These are phyloP conservation scores for Chrosomus eos DNA, from an alignment of 2,797 vertebrate genomes.

Conservation along the genomic window DNA sequence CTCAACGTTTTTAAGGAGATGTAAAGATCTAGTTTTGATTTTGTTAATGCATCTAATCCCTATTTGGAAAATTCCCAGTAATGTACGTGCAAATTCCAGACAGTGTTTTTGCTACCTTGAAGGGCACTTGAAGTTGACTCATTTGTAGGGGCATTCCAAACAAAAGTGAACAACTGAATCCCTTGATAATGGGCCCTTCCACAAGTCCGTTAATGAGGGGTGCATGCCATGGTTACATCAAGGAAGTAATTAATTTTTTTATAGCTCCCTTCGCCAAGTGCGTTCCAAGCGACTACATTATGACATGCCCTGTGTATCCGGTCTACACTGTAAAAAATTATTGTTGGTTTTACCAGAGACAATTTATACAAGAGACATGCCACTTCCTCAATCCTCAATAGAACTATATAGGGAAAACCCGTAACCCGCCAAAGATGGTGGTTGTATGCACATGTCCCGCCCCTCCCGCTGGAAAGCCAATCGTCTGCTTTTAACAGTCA, in stretches of 20 bases:
- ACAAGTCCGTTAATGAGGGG: neutral
- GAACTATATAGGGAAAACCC: no score
- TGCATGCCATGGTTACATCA: neutral
- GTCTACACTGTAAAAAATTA: no score
- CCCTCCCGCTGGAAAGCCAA: no score
- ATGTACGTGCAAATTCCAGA: neutral
- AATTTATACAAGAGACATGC: no score
- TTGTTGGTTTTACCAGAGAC: no score
- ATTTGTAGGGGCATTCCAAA: neutral
- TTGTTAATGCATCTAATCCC: neutral
- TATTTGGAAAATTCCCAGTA: neutral
- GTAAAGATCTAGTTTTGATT: neutral
- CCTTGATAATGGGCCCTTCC: neutral
- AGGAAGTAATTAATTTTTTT: no score
- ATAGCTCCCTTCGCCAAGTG: neutral
- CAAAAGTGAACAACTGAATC: neutral
- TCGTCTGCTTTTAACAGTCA: no score
- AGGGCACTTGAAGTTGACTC: neutral
- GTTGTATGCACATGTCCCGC: no score
- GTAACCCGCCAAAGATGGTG: no score
- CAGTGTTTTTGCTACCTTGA: neutral
- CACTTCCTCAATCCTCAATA: no score
- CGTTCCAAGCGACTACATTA: neutral
- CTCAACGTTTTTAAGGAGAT: neutral
- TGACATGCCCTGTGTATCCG: neutral